Conservation (phyloP, 2,113 vertebrate genomes). For the Butorides virescens region DNA sequence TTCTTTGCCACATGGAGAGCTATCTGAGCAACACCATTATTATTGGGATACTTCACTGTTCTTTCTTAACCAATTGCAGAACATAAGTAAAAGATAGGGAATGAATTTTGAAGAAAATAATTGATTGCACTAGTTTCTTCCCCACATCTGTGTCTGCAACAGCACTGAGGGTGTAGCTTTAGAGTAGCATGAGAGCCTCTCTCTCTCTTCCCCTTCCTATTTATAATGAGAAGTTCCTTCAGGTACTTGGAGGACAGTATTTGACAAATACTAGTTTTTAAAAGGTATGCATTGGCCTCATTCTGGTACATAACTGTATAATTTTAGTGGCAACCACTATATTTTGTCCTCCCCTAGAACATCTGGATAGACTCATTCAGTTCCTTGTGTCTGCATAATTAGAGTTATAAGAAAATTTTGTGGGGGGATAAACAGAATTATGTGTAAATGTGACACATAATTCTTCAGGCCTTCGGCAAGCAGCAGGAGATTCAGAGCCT, state of each 20-base stretch:
- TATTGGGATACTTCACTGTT: not conserved
- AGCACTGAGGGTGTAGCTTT: not conserved
- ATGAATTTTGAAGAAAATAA: not conserved
- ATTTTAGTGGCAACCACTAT: not conserved
- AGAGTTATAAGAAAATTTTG: slow-evolving; percentile 12
- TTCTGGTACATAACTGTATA: not conserved
- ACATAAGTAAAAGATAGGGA: not conserved
- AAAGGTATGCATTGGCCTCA: not conserved
- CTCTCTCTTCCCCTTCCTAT: not conserved
- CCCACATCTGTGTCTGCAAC: not conserved
- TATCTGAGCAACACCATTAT: not conserved
- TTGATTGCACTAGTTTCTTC: not conserved
- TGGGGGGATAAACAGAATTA: not conserved
- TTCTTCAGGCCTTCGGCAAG: slow-evolving; percentile 36
- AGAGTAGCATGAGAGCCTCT: not conserved
- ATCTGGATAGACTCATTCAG: slow-evolving; percentile 16
- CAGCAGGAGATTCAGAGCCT: slow-evolving; percentile 17
- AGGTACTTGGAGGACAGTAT: not conserved
- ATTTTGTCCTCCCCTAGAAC: not conserved
- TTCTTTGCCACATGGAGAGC: not conserved
- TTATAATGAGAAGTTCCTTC: not conserved
- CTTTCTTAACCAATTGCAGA: not conserved
- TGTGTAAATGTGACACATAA: slow-evolving; percentile 1
- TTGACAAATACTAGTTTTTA: not conserved
- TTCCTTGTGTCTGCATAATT: not conserved